These are phyloP conservation scores for Apotomis capreana DNA, from an alignment of 2,888 invertebrate genomes.

Conservation along the genomic window DNA sequence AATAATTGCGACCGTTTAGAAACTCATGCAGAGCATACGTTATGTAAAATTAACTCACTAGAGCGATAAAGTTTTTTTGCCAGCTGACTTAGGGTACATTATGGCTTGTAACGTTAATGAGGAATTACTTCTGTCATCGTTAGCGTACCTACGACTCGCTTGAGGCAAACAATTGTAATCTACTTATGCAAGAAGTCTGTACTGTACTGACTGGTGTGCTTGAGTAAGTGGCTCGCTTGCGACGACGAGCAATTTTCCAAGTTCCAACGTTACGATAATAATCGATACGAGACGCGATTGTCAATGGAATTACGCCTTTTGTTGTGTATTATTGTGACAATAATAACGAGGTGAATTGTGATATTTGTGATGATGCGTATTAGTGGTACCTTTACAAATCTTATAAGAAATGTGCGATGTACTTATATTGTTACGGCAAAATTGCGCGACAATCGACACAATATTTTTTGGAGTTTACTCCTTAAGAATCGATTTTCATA, in stretches of 20 bases:
- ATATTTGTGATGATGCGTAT: background rate
- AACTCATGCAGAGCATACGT: constrained; percentile 56
- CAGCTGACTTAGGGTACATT: constrained; percentile 13
- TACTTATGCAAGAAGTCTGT: constrained; percentile 50
- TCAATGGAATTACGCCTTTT: constrained; percentile 22
- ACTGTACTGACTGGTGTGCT: constrained; percentile 30
- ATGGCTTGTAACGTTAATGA: constrained; percentile 34
- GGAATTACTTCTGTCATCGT: constrained; percentile 47
- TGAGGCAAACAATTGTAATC: constrained; percentile 53
- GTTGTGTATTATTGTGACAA: background rate
- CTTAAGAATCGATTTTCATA: no score
- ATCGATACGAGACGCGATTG: background rate
- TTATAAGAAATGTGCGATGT: background rate
- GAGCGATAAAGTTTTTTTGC: constrained; percentile 17
- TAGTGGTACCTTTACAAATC: background rate
- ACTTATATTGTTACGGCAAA: background rate
- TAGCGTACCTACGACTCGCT: constrained; percentile 48
- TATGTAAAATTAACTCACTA: constrained; percentile 45
- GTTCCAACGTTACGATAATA: constrained; percentile 2
- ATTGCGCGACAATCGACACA: no score
- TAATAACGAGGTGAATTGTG: background rate
- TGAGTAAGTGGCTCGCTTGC: constrained; percentile 38
- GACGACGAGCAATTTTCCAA: constrained; percentile 20
- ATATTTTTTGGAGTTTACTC: no score
- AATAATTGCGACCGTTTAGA: constrained; percentile 56